Evolutionary conservation across 1,140 invertebrate genomes (phyloP).

Genomic region (Drosophila pandora): DNA sequence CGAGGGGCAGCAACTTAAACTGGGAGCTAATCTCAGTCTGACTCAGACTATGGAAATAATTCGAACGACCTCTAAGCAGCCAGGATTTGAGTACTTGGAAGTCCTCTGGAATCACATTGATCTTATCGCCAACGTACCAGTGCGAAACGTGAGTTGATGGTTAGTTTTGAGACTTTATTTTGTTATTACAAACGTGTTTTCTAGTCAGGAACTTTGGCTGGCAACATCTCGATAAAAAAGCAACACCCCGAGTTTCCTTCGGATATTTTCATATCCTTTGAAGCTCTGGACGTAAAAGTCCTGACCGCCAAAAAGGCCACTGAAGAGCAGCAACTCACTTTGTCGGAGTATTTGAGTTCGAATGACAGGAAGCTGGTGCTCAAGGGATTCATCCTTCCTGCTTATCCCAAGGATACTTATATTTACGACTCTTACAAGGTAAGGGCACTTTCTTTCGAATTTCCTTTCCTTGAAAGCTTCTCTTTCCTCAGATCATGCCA

Average conservation of each 20-base stretch:
- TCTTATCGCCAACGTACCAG: slow-evolving; percentile 89
- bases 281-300: slow-evolving; percentile 86
- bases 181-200: neutral
- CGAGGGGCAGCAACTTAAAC: slow-evolving; percentile 77
- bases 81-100: slow-evolving; percentile 85
- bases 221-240: slow-evolving; percentile 92
- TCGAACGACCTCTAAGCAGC: slow-evolving; percentile 83
- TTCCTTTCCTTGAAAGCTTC: neutral
- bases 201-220: slow-evolving; percentile 88
- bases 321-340: slow-evolving; percentile 51
- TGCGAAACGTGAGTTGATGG: slow-evolving; percentile 86
- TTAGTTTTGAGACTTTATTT: neutral
- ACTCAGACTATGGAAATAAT: slow-evolving; percentile 87
- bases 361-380: slow-evolving; percentile 52
- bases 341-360: slow-evolving; percentile 54
- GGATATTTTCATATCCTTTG: slow-evolving; percentile 90
- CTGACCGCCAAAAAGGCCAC: slow-evolving; percentile 27
- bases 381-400: slow-evolving; percentile 58
- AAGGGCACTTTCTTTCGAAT: neutral
- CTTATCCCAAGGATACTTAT: slow-evolving; percentile 65
- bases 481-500: slow-evolving; percentile 85
- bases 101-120: slow-evolving; percentile 86
- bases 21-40: slow-evolving; percentile 88
- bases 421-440: slow-evolving; percentile 85
- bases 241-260: slow-evolving; percentile 89